Evolutionary conservation across 2,113 vertebrate species (phyloP).

Genomic region (Cheilinus undulatus): DNA sequence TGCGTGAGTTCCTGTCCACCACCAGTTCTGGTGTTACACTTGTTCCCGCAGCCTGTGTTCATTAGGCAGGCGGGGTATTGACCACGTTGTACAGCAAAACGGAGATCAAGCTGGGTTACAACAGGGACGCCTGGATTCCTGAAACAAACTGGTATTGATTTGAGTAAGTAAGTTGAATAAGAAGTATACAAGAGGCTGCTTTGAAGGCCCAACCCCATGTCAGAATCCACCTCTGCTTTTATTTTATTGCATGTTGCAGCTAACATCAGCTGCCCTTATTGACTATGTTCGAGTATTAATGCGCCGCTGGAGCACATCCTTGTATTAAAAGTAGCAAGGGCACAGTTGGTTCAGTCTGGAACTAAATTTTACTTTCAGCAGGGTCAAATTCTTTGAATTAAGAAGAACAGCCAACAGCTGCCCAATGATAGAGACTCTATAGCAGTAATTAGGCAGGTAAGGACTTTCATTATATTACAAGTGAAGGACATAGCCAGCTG

Average conservation of each 20-base stretch:
- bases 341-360: constrained; percentile 5
- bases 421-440: not conserved
- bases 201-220: constrained; percentile 46
- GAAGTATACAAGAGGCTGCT: constrained; percentile 42
- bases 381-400: not conserved
- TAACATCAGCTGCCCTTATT: constrained; percentile 33
- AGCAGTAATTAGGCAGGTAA: not conserved
- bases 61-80: constrained; percentile 63
- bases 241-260: constrained; percentile 35
- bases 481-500: not conserved
- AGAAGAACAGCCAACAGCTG: not conserved
- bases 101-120: constrained; percentile 68
- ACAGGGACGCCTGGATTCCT: constrained; percentile 53
- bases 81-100: constrained; percentile 65
- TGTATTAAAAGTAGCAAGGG: constrained; percentile 7
- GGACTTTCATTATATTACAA: not conserved
- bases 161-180: constrained; percentile 65
- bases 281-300: constrained; percentile 39
- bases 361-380: not conserved
- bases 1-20: constrained; percentile 45
- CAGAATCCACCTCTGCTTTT: constrained; percentile 44
- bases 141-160: constrained; percentile 77
- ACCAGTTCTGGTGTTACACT: constrained; percentile 31
- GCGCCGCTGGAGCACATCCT: constrained; percentile 22
- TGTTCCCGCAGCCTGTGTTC: constrained; percentile 56